A percentile compares a stretch with the other conserved stretches of the same genome.
Conservation (phyloP, 2,888 invertebrate species). For the Stratiomys singularior region DNA sequence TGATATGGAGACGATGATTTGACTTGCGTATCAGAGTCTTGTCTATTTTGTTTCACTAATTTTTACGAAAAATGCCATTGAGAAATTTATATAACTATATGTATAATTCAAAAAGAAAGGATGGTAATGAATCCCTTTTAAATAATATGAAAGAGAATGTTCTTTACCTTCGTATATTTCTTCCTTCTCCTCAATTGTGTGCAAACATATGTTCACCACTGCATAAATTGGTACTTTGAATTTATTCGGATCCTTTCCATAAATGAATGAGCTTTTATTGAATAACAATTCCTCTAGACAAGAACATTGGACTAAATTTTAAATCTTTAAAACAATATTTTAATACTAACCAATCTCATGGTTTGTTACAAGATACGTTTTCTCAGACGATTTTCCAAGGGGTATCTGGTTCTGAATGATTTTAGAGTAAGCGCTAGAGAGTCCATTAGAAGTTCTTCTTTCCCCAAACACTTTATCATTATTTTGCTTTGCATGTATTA, state of each 20-base stretch:
- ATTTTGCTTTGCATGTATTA: not conserved
- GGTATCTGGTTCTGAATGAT: conserved; percentile 55
- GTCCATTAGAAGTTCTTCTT: conserved; percentile 9
- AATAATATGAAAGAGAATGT: no score
- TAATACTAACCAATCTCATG: conserved; percentile 64
- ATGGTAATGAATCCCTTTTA: no score
- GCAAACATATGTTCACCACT: conserved; percentile 67
- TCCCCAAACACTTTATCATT: not conserved
- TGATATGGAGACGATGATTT: not conserved
- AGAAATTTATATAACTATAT: no score
- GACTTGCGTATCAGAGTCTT: not conserved
- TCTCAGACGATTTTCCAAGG: conserved; percentile 61
- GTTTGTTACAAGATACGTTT: conserved; percentile 68
- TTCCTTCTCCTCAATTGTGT: not conserved
- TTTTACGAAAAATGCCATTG: no score
- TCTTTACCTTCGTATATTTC: conserved; percentile 25
- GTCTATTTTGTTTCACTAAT: no score
- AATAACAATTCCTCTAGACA: conserved; percentile 60
- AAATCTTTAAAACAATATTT: not conserved
- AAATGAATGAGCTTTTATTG: conserved; percentile 68
- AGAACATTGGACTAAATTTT: conserved; percentile 16
- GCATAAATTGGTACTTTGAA: conserved; percentile 71
- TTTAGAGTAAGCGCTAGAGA: not conserved
- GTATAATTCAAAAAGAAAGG: no score
- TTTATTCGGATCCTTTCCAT: conserved; percentile 70